phyloP scores from a whole-genome alignment of 2,888 invertebrate species.

The Cheilosia vulpina region DNA sequence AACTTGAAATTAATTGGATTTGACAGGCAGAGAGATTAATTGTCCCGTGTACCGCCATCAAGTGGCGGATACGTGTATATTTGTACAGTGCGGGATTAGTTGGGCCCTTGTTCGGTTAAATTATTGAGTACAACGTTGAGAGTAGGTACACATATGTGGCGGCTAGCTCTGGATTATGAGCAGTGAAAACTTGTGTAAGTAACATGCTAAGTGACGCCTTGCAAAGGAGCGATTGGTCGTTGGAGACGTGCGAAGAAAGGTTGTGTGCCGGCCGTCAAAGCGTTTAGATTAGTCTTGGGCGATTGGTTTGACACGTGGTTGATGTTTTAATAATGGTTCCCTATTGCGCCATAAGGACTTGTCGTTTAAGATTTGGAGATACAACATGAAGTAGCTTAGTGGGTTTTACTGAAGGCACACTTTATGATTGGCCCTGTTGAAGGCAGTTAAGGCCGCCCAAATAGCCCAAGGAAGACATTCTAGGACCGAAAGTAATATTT shows the following conservation, averaged over 20 bases:
- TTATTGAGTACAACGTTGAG: slow-evolving; percentile 67
- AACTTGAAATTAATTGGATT: slow-evolving; percentile 74
- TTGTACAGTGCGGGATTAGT: slow-evolving; percentile 60
- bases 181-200: slow-evolving; percentile 69
- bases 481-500: too few species aligned
- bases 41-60: slow-evolving; percentile 71
- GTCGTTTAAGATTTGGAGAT: too few species aligned
- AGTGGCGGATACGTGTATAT: slow-evolving; percentile 63
- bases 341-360: too few species aligned
- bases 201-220: slow-evolving; percentile 65
- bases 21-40: slow-evolving; percentile 74
- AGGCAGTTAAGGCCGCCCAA: too few species aligned
- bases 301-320: neutral
- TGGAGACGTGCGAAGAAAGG: slow-evolving; percentile 48
- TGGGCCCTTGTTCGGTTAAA: slow-evolving; percentile 72
- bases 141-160: neutral
- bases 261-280: slow-evolving; percentile 49
- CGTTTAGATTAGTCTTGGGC: slow-evolving; percentile 40
- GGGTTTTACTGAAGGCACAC: too few species aligned
- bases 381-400: too few species aligned
- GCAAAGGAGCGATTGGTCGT: slow-evolving; percentile 24
- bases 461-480: too few species aligned
- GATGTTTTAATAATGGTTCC: too few species aligned
- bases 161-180: slow-evolving; percentile 25
- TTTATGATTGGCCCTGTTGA: too few species aligned